Base-by-base conservation (phyloP, 2,888 invertebrate genomes). In the Cyaniris semiargus region DNA sequence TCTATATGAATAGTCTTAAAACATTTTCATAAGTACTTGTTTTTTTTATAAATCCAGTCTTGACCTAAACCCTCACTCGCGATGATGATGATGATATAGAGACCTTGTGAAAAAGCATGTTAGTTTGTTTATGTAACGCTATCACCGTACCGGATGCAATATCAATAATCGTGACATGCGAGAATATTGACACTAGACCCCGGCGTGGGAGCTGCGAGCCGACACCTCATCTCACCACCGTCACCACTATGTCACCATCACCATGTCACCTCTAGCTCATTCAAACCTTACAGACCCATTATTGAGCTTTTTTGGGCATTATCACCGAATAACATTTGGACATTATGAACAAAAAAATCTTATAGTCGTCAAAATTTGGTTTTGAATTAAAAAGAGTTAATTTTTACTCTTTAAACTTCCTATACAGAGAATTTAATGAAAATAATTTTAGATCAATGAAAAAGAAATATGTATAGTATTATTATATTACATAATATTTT, bases 121-220 rank as follows among this genome's bases (percentile, higher is more conserved):
- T 48, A 21, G 23, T 48, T 53, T 74, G 74, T 74, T 74, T 74
- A 74, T 53, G 74, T 53, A 74, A 74, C 48, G 23, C 23, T 74
- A 53, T 48, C 74, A 48, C 53, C 71, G 21, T 8, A n/a, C 34
- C 74, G 74, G 74, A 74, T 74, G 74, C 48, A 48, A 53, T 74
- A 74, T 74, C 74, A 74, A 74, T 74, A 74, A 74, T 72, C 83
- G 87, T 88, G 85, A 82, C 80, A 82, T 81, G 79, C 48, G 80
- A 81, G 87, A 84, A 86, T 84, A 79, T 86, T 86, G 88, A 87
- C 88, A 88, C 78, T 80, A 78, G 78, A 74, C 18, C 23, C 74
- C 27, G 53, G 48, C 74, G 74, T 74, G 74, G 74, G 74, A 74
- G 66, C 66, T 48, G 72, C 48, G 7, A 74, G 48, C 15, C 74